These are phyloP conservation scores for Coboldia fuscipes DNA, from an alignment of 1,140 invertebrate genomes.

Conservation along the genomic window DNA sequence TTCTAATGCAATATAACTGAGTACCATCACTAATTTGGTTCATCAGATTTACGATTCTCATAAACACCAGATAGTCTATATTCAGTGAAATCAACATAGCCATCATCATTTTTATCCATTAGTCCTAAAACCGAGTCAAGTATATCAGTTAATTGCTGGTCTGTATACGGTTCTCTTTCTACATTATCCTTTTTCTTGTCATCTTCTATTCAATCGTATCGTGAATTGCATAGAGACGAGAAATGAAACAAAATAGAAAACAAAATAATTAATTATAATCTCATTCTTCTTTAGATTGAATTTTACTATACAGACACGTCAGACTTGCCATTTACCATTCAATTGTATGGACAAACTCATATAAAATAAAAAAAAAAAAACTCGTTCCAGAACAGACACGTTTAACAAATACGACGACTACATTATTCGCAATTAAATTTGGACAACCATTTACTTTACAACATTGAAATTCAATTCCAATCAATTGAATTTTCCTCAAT, in stretches of 20 bases:
- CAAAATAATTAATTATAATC: slow-evolving; percentile 3
- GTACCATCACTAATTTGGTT: too few relatives aligned
- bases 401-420: too few relatives aligned
- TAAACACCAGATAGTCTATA: slow-evolving; percentile 24
- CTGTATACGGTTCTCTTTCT: slow-evolving; percentile 17
- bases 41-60: not conserved
- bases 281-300: not conserved
- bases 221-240: slow-evolving; percentile 1
- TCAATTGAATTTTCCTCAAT: too few relatives aligned
- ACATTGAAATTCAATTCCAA: too few relatives aligned
- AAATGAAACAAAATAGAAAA: slow-evolving; percentile 2
- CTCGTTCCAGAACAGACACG: too few relatives aligned
- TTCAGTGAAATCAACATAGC: slow-evolving; percentile 53
- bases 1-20: too few relatives aligned
- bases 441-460: too few relatives aligned
- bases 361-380: too few relatives aligned
- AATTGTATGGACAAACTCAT: too few relatives aligned
- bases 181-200: slow-evolving; percentile 8
- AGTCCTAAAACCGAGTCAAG: slow-evolving; percentile 45
- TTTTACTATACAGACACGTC: not conserved
- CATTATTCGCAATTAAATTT: too few relatives aligned
- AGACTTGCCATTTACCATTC: not conserved
- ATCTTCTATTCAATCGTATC: too few relatives aligned
- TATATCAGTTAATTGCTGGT: slow-evolving; percentile 36
- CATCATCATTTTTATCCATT: slow-evolving; percentile 55